Base-by-base conservation (phyloP, 2,113 vertebrate genomes). In the Phalacrocorax pelagicus region DNA sequence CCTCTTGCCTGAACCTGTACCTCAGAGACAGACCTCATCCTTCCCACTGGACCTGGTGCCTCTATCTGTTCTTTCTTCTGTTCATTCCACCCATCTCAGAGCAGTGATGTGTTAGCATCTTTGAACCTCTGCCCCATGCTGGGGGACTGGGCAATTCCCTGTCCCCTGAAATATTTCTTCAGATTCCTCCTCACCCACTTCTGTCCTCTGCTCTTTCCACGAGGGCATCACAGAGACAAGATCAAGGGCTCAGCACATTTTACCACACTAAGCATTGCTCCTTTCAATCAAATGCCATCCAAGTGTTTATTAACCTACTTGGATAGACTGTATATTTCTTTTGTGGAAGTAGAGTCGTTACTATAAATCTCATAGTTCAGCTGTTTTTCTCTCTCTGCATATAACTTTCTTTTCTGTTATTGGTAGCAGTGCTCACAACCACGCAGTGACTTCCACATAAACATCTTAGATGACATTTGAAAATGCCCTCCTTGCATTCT, bases 241-340 rank as follows among this genome's bases (percentile, higher is more conserved):
- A 36, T 61, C 91, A 75, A 59, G n/a, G n/a, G 32, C 81, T 91
- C 38, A 55, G 61, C 42, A 46, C 19, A 15, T 92, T 30, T 81
- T 42, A 79, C 57, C n/a, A 55, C 69, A 36, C 15, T 49, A 65
- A 83, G 49, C 51, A 34, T 44, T 80, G n/a, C 46, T 91, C 21
- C 65, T 44, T 91, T 67, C 3, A 1, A 81, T 86, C 78, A 52
- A 81, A 34, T 63, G 59, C 1, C 0, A 73, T 75, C 79, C 80
- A 65, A 86, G 78, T 57, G 67, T 88, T 74, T 86, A 81, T 91
- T 95, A 87, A 91, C 57, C 81, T 62, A 61, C 83, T 79, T 89
- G 79, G 85, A 80, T 12, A 77, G 66, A 34, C 42, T 69, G 47
- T 21, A 15, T 32, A n/a, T 34, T 54, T 49, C 47, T 79, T 71